Percentiles rank a stretch among this genome's conserved stretches.
These are phyloP conservation scores for Ceyx erithaca DNA, from an alignment of 2,797 vertebrate species.

Conservation along the genomic window DNA sequence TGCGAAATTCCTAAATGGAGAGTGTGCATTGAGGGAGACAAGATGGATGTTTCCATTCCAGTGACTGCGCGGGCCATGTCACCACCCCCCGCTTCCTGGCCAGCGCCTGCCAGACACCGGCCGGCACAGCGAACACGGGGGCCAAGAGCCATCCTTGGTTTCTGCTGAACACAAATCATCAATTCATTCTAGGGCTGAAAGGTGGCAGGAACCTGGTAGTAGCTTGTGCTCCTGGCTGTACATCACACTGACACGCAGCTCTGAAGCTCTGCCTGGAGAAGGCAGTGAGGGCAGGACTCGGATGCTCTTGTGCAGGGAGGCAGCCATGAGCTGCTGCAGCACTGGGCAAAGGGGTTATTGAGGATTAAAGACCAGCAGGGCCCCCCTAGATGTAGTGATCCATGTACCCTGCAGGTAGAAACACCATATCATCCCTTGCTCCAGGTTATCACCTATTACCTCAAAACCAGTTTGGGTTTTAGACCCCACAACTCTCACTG, in stretches of 20 bases:
- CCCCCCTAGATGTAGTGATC: neutral
- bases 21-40: conserved; percentile 38
- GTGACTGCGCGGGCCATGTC: neutral
- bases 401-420: neutral
- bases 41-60: conserved; percentile 63
- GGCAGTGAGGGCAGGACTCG: neutral
- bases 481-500: neutral
- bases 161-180: neutral
- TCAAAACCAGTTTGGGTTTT: neutral
- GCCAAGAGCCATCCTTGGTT: neutral
- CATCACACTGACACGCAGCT: neutral
- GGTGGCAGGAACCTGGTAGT: neutral
- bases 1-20: conserved; percentile 68
- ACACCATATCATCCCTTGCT: neutral
- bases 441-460: neutral
- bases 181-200: neutral
- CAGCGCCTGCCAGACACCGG: neutral
- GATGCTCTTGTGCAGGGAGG: neutral
- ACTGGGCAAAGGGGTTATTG: neutral
- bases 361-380: neutral
- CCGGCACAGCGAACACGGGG: neutral
- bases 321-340: neutral
- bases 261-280: neutral
- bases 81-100: neutral
- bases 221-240: neutral